These are phyloP conservation scores for Pampusana beccarii DNA, from an alignment of 2,113 vertebrate species.

Conservation along the genomic window DNA sequence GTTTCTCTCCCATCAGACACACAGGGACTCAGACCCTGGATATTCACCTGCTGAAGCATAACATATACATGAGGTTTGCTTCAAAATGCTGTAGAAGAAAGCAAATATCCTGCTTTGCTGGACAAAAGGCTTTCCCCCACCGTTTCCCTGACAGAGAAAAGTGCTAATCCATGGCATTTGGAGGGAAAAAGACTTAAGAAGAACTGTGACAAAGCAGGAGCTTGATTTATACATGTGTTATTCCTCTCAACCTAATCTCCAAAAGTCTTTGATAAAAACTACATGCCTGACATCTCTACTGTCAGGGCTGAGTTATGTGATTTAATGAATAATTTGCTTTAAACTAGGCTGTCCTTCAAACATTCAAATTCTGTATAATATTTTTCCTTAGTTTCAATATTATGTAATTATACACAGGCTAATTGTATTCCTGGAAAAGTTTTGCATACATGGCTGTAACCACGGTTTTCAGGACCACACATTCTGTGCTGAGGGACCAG, in stretches of 20 bases:
- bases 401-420: neutral
- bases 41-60: neutral
- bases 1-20: rapidly evolving
- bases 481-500: rapidly evolving
- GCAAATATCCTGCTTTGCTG: neutral
- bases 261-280: neutral
- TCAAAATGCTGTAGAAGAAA: neutral
- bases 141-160: neutral
- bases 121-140: neutral
- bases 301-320: neutral
- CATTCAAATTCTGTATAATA: neutral
- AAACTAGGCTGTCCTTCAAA: neutral
- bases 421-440: neutral
- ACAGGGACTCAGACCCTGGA: neutral
- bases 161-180: neutral
- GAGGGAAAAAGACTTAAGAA: neutral
- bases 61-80: neutral
- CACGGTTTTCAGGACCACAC: rapidly evolving
- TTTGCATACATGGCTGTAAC: rapidly evolving
- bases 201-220: neutral
- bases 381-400: neutral
- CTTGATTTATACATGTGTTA: neutral
- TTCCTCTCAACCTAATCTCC: neutral
- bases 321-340: neutral
- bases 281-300: neutral